Base-by-base conservation (phyloP, 2,797 vertebrate species). In the Spinus pinus region DNA sequence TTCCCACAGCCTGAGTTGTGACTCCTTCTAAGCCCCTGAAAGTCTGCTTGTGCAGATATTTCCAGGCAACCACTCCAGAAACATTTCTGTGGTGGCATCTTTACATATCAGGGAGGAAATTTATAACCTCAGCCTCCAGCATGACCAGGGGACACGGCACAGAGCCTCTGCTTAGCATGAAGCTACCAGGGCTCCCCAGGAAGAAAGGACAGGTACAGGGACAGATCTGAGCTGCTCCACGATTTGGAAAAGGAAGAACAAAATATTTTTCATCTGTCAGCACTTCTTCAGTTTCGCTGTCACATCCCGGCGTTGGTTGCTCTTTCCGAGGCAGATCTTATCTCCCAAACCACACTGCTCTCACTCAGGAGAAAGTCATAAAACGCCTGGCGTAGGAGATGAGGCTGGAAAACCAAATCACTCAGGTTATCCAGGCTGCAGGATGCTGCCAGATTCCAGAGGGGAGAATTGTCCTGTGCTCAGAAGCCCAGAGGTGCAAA, bases 321-420 rank as follows among this genome's bases (percentile, higher is more conserved):
- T 86, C 75, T 83, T 89, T 62, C 70, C 33, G 27, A 58, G 50
- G 25, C 47, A 58, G 87, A 96, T 95, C 58, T 92, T 95, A 88
- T 93, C 95, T 96, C 37, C 51, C 66, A 90, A 86, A 92, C 80
- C 93, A 61, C 94, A 39, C 0, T 3, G 33, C 87, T 88, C 85
- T 91, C 47, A 7, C 54, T 90, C 73, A n/a, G 75, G 89, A 44
- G 69, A 47, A 60, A 73, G 61, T 46, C 79, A 75, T 46, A 24
- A 75, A 92, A 72, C 5, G 14, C 73, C 77, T 78, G 75, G 78
- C 0, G 6, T 19, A 50, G 77, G 56, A 92, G 90, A 77, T 8
- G 71, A 54, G 28, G 35, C 79, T 30, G 81, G 75, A 87, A 93
- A 81, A 42, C 27, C 79, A 62, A 74, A 86, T 39, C 22, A 2